Evolutionary conservation across 2,888 invertebrate genomes (phyloP).

Genomic region (Phalera bucephala): DNA sequence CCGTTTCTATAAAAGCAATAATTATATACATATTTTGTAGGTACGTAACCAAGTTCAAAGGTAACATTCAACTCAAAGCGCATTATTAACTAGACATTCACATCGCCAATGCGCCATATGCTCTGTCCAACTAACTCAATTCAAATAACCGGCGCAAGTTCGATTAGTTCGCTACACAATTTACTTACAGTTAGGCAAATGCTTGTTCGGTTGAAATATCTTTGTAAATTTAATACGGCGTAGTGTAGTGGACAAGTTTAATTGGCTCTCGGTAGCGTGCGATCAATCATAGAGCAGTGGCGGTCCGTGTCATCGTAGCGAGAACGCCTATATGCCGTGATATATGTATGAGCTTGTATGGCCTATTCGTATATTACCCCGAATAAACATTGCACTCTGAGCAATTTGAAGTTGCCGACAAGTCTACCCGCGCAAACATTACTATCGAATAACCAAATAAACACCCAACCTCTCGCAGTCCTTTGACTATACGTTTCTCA

Average conservation of each 20-base stretch:
- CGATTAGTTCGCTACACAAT: slow-evolving; percentile 4
- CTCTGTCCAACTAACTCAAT: not conserved
- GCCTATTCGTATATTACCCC: slow-evolving; percentile 11
- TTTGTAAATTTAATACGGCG: slow-evolving; percentile 56
- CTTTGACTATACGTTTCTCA: not conserved
- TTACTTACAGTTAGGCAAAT: too few species aligned
- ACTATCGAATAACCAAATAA: not conserved
- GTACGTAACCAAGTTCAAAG: too few species aligned
- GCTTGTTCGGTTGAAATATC: slow-evolving; percentile 43
- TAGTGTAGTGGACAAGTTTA: slow-evolving; percentile 73
- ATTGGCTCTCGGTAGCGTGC: slow-evolving; percentile 62
- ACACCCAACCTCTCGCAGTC: not conserved
- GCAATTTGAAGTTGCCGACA: slow-evolving; percentile 2
- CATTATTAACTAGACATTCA: too few species aligned
- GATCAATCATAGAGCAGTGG: slow-evolving; percentile 66
- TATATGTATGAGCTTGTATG: slow-evolving; percentile 17
- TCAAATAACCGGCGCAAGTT: not conserved
- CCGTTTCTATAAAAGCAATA: too few species aligned
- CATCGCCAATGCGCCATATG: not conserved
- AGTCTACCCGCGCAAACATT: not conserved
- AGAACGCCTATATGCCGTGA: slow-evolving; percentile 15
- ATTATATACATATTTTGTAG: too few species aligned
- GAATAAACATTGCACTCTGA: slow-evolving; percentile 15
- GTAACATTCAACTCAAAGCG: too few species aligned
- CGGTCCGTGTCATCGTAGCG: slow-evolving; percentile 47